Evolutionary conservation across 2,113 vertebrate genomes (phyloP).

Genomic region (Sterna hirundo): DNA sequence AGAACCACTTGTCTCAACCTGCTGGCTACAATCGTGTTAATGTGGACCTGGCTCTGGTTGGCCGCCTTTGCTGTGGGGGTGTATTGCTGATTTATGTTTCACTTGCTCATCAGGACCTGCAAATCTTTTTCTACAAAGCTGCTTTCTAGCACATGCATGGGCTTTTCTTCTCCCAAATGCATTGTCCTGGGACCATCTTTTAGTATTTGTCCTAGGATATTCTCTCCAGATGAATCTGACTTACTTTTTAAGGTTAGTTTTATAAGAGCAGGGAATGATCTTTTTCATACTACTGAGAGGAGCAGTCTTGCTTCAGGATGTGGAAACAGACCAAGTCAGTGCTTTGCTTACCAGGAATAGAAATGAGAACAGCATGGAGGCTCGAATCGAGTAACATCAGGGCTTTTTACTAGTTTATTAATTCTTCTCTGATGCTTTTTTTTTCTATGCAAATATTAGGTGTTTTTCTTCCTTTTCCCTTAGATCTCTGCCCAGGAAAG

Average conservation of each 20-base stretch:
- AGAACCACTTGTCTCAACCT: background rate
- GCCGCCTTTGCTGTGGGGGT: background rate
- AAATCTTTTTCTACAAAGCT: background rate
- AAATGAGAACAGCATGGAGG: background rate
- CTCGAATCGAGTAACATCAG: background rate
- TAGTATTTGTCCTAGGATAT: background rate
- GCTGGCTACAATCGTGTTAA: background rate
- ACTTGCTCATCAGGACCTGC: background rate
- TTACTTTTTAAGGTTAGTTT: background rate
- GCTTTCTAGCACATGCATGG: background rate
- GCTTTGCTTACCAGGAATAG: conserved; percentile 11
- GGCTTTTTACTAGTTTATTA: background rate
- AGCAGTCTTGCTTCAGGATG: background rate
- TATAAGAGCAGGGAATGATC: background rate
- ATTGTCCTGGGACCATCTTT: background rate
- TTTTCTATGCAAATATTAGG: conserved; percentile 5
- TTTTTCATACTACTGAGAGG: background rate
- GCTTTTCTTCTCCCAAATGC: background rate
- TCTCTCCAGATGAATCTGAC: background rate
- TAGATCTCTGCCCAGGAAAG: conserved; percentile 99
- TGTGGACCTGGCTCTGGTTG: background rate
- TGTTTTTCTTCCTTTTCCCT: background rate
- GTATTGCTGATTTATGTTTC: background rate
- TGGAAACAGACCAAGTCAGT: conserved; percentile 5
- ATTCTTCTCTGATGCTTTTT: background rate